Evolutionary conservation across 2,113 vertebrate genomes (phyloP).

Genomic region (Nyctereutes procyonoides): DNA sequence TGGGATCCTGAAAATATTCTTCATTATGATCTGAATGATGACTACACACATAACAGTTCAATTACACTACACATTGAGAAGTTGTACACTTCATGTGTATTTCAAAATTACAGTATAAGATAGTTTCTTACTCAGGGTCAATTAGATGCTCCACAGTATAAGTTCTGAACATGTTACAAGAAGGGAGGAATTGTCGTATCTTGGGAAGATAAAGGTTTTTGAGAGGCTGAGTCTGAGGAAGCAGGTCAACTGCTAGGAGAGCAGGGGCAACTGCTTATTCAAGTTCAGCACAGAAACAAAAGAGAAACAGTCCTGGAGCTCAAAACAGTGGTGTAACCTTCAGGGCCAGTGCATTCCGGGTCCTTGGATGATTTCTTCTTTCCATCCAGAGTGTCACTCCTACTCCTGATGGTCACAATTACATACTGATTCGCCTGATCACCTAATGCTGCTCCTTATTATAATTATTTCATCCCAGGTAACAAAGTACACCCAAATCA

Average conservation of each 20-base stretch:
- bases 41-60: neutral
- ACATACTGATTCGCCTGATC: neutral
- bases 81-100: neutral
- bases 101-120: neutral
- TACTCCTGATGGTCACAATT: no score
- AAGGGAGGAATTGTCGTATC: neutral
- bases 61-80: neutral
- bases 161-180: neutral
- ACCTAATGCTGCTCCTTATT: neutral
- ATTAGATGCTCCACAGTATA: neutral
- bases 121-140: neutral
- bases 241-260: neutral
- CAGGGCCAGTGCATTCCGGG: neutral
- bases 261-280: no score
- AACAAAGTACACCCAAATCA: neutral
- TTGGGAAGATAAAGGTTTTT: neutral
- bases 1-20: neutral
- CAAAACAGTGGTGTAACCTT: neutral
- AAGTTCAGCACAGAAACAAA: neutral
- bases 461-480: neutral
- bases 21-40: neutral
- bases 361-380: neutral
- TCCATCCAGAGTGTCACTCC: neutral
- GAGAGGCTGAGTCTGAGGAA: neutral
- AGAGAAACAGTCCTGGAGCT: neutral